These are phyloP conservation scores for Carlito syrichta DNA, from an alignment of 2,113 vertebrate genomes.

Conservation along the genomic window DNA sequence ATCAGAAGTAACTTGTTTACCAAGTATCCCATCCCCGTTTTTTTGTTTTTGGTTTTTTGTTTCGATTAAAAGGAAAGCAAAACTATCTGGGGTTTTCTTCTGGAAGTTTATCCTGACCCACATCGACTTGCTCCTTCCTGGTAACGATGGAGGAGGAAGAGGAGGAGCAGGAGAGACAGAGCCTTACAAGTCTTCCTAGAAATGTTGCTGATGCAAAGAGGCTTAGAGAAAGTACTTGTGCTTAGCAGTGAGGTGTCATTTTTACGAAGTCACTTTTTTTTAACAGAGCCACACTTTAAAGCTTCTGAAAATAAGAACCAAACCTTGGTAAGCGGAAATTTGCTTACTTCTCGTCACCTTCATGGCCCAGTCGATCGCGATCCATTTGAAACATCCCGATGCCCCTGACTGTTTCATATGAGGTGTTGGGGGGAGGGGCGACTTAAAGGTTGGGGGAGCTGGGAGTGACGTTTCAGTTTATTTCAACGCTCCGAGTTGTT, in stretches of 20 bases:
- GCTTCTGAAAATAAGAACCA: slow-evolving; percentile 65
- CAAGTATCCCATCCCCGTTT: background rate
- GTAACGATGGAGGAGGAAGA: background rate
- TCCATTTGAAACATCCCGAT: background rate
- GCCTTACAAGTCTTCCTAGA: background rate
- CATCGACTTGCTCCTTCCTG: background rate
- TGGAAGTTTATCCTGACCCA: background rate
- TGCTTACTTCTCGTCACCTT: slow-evolving; percentile 52
- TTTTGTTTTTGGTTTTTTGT: no score
- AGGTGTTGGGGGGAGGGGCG: background rate
- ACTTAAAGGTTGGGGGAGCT: background rate
- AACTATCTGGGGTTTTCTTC: background rate
- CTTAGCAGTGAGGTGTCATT: background rate
- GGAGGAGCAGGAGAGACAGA: background rate
- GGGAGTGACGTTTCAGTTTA: background rate
- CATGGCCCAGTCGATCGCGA: background rate
- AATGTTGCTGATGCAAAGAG: background rate
- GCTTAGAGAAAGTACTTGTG: background rate
- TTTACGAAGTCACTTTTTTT: slow-evolving; percentile 71
- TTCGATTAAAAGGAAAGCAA: background rate
- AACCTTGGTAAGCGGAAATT: slow-evolving; percentile 45
- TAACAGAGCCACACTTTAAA: slow-evolving; percentile 67
- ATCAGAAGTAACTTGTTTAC: background rate
- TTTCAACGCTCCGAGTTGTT: background rate
- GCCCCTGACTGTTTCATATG: background rate